Evolutionary conservation across 2,113 vertebrate species (phyloP).

Genomic region (Calidris pygmaea): DNA sequence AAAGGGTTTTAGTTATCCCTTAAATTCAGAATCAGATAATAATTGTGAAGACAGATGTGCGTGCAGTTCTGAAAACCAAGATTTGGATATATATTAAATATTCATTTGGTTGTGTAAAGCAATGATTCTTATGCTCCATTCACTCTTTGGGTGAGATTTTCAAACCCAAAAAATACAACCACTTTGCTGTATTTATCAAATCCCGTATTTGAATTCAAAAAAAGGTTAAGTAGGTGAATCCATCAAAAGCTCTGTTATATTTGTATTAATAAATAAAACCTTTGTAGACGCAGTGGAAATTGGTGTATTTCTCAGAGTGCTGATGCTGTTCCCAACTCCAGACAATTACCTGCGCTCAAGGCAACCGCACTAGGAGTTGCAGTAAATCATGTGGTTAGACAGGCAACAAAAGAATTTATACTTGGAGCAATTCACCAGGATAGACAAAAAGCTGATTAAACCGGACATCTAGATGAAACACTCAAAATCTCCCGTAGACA

Average conservation of each 20-base stretch:
- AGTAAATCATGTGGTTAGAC: slow-evolving; percentile 57
- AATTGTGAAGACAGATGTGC: neutral
- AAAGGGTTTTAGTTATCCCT: neutral
- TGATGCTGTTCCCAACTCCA: slow-evolving; percentile 40
- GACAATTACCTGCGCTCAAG: slow-evolving; percentile 55
- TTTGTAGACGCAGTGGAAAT: neutral
- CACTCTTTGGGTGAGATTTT: neutral
- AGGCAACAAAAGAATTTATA: slow-evolving; percentile 58
- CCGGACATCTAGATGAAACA: slow-evolving; percentile 38
- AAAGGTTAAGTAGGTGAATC: neutral
- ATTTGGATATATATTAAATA: neutral
- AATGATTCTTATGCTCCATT: neutral
- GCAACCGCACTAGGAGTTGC: slow-evolving; percentile 29
- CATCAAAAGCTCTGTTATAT: neutral
- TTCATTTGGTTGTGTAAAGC: neutral
- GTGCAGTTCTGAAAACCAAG: neutral
- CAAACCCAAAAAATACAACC: neutral
- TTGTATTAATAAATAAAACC: slow-evolving; percentile 11
- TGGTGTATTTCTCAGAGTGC: neutral
- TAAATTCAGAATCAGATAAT: slow-evolving; percentile 1
- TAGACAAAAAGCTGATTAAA: slow-evolving; percentile 65
- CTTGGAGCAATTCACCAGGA: slow-evolving; percentile 54
- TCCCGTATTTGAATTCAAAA: neutral
- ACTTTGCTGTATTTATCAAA: neutral
- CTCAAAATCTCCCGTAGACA: slow-evolving; percentile 20